phyloP scores from a whole-genome alignment of 2,797 vertebrate genomes.

The Enteromius anoplus region DNA sequence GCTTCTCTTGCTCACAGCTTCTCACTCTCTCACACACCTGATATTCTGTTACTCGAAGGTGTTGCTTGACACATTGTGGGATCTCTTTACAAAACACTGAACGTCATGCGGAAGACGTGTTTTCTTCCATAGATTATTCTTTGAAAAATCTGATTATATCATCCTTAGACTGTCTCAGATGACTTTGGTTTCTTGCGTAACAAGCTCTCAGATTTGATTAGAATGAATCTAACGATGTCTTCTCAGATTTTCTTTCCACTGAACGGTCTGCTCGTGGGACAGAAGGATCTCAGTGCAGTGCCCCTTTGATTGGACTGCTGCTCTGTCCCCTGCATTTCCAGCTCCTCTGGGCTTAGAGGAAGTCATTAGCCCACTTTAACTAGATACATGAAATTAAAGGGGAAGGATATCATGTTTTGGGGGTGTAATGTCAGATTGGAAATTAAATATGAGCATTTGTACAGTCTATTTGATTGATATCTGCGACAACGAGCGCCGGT shows the following conservation, averaged over 20 bases:
- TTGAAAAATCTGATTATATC: conserved; percentile 24
- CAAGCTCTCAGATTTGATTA: conserved; percentile 52
- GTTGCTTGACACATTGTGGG: conserved; percentile 4
- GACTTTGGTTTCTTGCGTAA: conserved; percentile 23
- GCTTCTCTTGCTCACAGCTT: neutral
- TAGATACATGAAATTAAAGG: conserved; percentile 47
- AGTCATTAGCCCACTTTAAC: conserved; percentile 49
- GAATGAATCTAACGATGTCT: conserved; percentile 25
- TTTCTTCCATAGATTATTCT: conserved; percentile 14
- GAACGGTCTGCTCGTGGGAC: neutral
- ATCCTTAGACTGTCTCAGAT: conserved; percentile 41
- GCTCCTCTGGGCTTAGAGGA: conserved; percentile 39
- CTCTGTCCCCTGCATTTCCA: conserved; percentile 9
- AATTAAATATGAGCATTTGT: conserved; percentile 37
- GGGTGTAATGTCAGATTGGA: conserved; percentile 41
- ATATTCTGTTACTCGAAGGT: conserved; percentile 26
- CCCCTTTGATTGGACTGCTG: conserved; percentile 21
- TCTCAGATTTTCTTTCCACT: conserved; percentile 32
- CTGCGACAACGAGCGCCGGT: conserved; percentile 24
- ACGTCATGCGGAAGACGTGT: conserved; percentile 13
- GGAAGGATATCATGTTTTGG: conserved; percentile 43
- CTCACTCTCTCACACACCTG: conserved; percentile 25
- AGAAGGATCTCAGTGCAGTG: conserved; percentile 7
- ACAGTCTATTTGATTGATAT: conserved; percentile 22
- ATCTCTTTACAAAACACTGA: conserved; percentile 43